phyloP scores from a whole-genome alignment of 2,888 invertebrate species.

The Aphidius colemani region DNA sequence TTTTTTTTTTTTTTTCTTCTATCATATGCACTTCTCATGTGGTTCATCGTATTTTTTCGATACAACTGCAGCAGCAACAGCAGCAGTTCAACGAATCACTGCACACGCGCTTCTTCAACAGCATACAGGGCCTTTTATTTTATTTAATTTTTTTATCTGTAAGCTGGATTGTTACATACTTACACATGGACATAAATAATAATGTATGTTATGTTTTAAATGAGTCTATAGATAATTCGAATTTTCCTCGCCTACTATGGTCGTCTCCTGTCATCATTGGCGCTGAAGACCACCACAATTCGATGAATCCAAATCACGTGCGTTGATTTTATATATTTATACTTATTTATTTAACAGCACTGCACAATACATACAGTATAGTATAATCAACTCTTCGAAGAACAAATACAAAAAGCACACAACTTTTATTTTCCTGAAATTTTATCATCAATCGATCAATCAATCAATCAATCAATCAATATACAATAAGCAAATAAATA shows the following conservation, averaged over 20 bases:
- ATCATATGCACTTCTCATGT: neutral
- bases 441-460: no score
- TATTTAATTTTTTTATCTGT: constrained; percentile 5
- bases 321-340: no score
- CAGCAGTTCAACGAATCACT: constrained; percentile 52
- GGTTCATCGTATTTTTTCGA: neutral
- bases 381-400: no score
- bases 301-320: constrained; percentile 18
- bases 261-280: constrained; percentile 39
- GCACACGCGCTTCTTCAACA: constrained; percentile 19
- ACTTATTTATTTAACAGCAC: no score
- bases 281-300: constrained; percentile 11
- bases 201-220: constrained; percentile 31
- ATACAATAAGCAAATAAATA: no score
- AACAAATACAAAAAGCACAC: neutral
- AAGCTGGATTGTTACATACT: neutral
- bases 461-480: no score
- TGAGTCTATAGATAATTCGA: constrained; percentile 20
- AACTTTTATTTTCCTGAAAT: no score
- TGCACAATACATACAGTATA: no score
- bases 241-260: constrained; percentile 50
- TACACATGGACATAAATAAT: constrained; percentile 11
- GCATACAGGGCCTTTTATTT: no score
- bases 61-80: no score
- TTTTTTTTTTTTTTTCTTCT: no score